Evolutionary conservation across 2,888 invertebrate genomes (phyloP), one percentile per base, ranked within the genome.

Genomic region (Bunonema sp.): DNA sequence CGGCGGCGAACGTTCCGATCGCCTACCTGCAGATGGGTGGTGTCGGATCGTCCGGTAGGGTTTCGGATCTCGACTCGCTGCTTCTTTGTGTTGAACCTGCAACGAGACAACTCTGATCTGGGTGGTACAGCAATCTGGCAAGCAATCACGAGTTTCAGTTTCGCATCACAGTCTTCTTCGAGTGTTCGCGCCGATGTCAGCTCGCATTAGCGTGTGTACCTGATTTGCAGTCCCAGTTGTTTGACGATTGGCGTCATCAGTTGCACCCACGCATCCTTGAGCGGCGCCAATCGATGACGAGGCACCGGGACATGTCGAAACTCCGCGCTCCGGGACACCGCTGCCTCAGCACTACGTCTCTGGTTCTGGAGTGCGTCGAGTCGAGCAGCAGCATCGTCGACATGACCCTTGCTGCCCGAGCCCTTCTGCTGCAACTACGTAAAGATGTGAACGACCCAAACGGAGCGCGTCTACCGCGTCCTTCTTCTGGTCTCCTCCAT

Each of bases 181-280:
- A 10, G 12, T 4, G 12, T n/a, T 18, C 35, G 24, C 26, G n/a
- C 19, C 4, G 16, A 20, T 35, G 24, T 24, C n/a, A n/a, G n/a
- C n/a, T n/a, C n/a, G n/a, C n/a, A n/a, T n/a, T n/a, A n/a, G n/a
- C n/a, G n/a, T n/a, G n/a, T n/a, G n/a, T 32, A 62, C 57, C 61
- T 39, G 41, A 66, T 81, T 75, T 93, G 88, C 18, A 99, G 73
- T 49, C 87, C 78, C 46, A 99, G 75, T 68, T 97, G 84, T 68
- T 97, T 88, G 0, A 93, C 91, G 24, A 99, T 77, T 0, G 97
- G 91, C 35, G 84, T 82, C 68, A 88, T 88, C 54, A 99, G 86
- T 72, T 91, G 86, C 70, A 86, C 75, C 97, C 97, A 99, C 64
- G 82, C 84, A 64, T 89, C 84, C 73, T 89, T 91, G 7, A 97